Base-by-base conservation (phyloP, 2,888 invertebrate genomes). In the Drosophila gaucha region DNA sequence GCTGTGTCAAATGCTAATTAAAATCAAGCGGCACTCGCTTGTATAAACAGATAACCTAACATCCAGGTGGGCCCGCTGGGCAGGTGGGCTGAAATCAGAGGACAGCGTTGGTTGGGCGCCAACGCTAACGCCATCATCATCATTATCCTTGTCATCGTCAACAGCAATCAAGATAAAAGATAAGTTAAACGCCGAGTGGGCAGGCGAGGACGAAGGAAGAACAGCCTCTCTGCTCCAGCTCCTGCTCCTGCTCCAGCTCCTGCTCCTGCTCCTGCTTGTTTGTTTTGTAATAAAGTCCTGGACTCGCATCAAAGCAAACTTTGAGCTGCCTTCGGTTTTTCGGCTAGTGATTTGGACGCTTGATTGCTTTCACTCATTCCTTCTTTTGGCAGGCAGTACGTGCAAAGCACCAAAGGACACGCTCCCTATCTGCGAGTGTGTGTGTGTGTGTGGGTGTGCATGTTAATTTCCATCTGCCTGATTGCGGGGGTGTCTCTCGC, bases 1-100 rank as follows among this genome's bases (percentile, higher is more conserved):
- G 84, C 80, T 85, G 88, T 85, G 85, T 85, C 85, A 85, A 85
- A 85, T 86, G 89, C 85, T 88, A 85, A 85, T 85, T 85, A 85
- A 85, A 88, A 88, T 85, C 88, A 88, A 84, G 84, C 88, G 73
- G 67, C 87, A 80, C 66, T 86, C 85, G 87, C 74, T 60, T 87
- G 69, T 78, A 78, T 72, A 80, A 87, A 85, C 78, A 82, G 74
- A 57, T 60, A 74, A 49, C 33, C 36, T 33, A 47, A 14, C 47
- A 28, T n/a, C 20, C n/a, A 46, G 16, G 28, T 46, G 30, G 6
- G 5, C 16, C n/a, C n/a, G n/a, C n/a, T n/a, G 6, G 10, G 22
- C 59, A 62, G 63, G 64, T 79, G 55, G 66, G 52, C 86, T 71
- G 63, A 85, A 82, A 70, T 68, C 76, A 71, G 47, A 62, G 63